Conservation (phyloP, 1,140 invertebrate species). For the Pseudobourletiella spinata region DNA sequence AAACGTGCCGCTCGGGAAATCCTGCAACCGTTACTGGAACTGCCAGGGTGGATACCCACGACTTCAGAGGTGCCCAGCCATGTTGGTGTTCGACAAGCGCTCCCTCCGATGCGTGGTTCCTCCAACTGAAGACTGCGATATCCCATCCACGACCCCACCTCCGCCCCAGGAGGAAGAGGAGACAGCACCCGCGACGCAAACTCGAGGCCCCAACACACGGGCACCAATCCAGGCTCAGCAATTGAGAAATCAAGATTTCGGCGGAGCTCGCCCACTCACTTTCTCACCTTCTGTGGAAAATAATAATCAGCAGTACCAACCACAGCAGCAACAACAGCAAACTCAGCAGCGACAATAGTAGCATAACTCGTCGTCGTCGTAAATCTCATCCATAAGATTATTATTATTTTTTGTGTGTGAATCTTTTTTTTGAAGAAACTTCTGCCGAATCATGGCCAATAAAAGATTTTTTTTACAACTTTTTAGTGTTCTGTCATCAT, state of each 20-base stretch:
- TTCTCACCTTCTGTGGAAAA: neutral
- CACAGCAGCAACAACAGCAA: constrained; percentile 17
- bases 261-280: constrained; percentile 1
- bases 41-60: constrained; percentile 86
- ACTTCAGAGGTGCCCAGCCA: constrained; percentile 77
- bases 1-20: constrained; percentile 66
- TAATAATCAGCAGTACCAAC: constrained; percentile 11
- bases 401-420: too few relatives aligned
- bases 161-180: constrained; percentile 46
- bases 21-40: constrained; percentile 86
- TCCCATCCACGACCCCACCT: constrained; percentile 64
- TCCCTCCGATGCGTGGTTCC: constrained; percentile 75
- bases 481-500: too few relatives aligned
- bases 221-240: neutral
- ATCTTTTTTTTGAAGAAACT: too few relatives aligned
- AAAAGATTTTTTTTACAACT: too few relatives aligned
- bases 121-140: constrained; percentile 55
- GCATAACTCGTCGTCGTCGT: neutral
- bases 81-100: constrained; percentile 76
- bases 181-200: constrained; percentile 2
- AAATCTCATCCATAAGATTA: neutral
- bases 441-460: too few relatives aligned
- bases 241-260: constrained; percentile 12
- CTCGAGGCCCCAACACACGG: neutral
- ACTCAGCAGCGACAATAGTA: neutral